phyloP scores from a whole-genome alignment of 2,888 invertebrate genomes.

The Epinotia ramella region DNA sequence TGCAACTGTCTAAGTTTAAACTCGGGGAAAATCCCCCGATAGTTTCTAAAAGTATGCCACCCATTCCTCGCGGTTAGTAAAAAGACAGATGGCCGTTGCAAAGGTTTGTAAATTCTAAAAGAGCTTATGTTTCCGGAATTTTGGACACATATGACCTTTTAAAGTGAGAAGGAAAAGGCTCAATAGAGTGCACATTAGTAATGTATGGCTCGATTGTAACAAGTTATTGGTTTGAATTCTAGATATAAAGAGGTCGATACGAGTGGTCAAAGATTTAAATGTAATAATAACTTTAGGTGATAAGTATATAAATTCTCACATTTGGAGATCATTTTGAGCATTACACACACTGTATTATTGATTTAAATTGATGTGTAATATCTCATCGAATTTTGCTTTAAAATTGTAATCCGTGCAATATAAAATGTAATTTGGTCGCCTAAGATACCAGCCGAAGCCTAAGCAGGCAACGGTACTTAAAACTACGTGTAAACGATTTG shows the following conservation, averaged over 20 bases:
- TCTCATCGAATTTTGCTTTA: too few species aligned
- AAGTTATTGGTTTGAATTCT: slow-evolving; percentile 19
- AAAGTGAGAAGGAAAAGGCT: neutral
- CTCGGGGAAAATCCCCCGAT: neutral
- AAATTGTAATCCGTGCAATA: too few species aligned
- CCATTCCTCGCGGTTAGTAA: slow-evolving; percentile 12
- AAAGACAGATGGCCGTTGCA: slow-evolving; percentile 11
- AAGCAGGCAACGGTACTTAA: too few species aligned
- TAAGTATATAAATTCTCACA: too few species aligned
- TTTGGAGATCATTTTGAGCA: too few species aligned
- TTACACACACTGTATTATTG: too few species aligned
- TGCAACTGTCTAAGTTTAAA: neutral
- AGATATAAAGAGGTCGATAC: neutral
- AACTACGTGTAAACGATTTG: too few species aligned
- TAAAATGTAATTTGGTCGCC: too few species aligned
- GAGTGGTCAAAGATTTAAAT: neutral
- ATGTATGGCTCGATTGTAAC: slow-evolving; percentile 21
- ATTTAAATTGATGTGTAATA: too few species aligned
- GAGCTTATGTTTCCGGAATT: neutral
- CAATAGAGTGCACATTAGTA: slow-evolving; percentile 21
- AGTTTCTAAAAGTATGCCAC: slow-evolving; percentile 12
- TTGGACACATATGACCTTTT: neutral
- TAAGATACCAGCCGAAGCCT: too few species aligned
- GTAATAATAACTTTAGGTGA: too few species aligned
- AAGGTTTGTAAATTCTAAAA: neutral